A percentile compares a stretch with the other conserved stretches of the same genome.
These are phyloP conservation scores for Nomada hirtipes DNA, from an alignment of 2,888 invertebrate species.

Conservation along the genomic window DNA sequence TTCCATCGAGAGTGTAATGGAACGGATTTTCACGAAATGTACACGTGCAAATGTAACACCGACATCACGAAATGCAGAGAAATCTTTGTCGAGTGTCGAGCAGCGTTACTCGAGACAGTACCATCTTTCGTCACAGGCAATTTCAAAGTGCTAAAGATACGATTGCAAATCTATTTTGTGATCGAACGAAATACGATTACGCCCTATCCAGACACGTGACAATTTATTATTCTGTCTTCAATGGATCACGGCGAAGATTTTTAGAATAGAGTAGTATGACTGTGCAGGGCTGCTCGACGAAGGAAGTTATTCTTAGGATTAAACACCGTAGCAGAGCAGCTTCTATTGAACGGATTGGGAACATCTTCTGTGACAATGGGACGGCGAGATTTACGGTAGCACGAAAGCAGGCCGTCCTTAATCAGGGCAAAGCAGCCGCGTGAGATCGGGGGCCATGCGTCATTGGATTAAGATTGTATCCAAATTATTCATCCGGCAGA, in stretches of 20 bases:
- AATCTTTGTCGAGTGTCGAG: no score
- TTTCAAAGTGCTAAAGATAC: no score
- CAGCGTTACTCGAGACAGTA: no score
- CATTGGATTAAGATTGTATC: constrained; percentile 80
- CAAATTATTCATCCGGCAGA: constrained; percentile 79
- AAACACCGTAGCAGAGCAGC: not conserved
- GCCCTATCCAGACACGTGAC: no score
- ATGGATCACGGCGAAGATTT: not conserved
- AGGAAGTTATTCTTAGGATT: not conserved
- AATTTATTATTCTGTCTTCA: not conserved
- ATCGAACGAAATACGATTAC: no score
- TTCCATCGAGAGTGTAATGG: no score
- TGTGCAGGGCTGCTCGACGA: not conserved
- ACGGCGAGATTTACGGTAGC: constrained; percentile 58
- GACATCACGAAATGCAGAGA: no score
- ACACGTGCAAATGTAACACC: no score
- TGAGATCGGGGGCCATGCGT: constrained; percentile 67
- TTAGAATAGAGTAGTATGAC: no score
- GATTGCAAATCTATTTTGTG: no score
- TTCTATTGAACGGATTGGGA: constrained; percentile 12
- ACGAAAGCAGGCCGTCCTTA: constrained; percentile 58
- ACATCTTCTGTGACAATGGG: constrained; percentile 46
- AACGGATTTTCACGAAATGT: no score
- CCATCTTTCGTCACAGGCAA: no score
- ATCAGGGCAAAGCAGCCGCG: constrained; percentile 66